These are phyloP conservation scores for Drosophila yakuba DNA, from an alignment of 1,140 invertebrate species.

Conservation along the genomic window DNA sequence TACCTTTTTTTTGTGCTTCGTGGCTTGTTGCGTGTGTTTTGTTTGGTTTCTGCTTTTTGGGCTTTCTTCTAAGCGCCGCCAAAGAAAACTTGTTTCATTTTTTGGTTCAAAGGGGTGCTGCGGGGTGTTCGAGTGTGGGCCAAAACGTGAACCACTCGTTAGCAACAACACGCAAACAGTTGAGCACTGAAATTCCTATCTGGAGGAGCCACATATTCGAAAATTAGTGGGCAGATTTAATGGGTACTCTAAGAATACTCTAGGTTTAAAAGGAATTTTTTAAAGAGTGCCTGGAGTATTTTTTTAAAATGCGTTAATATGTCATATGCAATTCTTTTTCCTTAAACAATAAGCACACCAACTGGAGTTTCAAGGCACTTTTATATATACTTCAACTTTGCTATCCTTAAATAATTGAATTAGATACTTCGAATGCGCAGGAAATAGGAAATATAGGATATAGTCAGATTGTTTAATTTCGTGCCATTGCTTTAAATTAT, in stretches of 20 bases:
- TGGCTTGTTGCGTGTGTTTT: slow-evolving; percentile 57
- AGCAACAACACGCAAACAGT: slow-evolving; percentile 45
- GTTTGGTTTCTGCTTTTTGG: slow-evolving; percentile 46
- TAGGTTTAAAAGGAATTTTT: background rate
- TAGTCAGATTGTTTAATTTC: background rate
- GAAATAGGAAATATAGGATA: no score
- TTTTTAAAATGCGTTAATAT: no score
- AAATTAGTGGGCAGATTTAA: slow-evolving; percentile 14
- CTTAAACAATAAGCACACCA: no score
- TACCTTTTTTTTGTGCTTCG: slow-evolving; percentile 73
- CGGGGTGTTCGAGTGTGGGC: slow-evolving; percentile 11
- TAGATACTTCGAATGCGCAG: no score
- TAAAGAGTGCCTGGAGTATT: no score
- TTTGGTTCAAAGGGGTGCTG: slow-evolving; percentile 22
- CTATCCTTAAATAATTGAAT: no score
- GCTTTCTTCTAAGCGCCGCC: slow-evolving; percentile 53
- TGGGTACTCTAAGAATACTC: no score
- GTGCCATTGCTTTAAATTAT: background rate
- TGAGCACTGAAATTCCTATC: slow-evolving; percentile 31
- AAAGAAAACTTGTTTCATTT: slow-evolving; percentile 48
- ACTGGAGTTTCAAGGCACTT: background rate
- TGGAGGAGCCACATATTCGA: slow-evolving; percentile 13
- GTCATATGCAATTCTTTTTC: no score
- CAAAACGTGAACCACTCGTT: slow-evolving; percentile 53
- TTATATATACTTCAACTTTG: background rate